A percentile compares a stretch with the other conserved stretches of the same genome.
These are phyloP conservation scores for Platalea minor DNA, from an alignment of 2,797 vertebrate genomes.

Conservation along the genomic window DNA sequence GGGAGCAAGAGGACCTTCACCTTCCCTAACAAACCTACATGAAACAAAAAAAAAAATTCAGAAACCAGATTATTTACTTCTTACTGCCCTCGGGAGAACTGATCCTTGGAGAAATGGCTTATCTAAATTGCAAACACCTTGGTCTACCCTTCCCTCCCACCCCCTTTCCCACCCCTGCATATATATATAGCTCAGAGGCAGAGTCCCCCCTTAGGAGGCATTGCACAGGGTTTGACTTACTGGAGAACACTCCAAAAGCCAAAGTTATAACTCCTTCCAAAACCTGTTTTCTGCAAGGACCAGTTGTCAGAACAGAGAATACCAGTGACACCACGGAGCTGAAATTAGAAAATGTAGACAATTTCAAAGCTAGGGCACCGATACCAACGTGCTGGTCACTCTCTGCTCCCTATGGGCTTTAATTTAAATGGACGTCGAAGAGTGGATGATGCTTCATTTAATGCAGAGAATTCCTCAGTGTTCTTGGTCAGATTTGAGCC, in stretches of 20 bases:
- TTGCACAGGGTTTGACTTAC: neutral
- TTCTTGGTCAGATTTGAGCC: neutral
- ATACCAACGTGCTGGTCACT: rapidly evolving
- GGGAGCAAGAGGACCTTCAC: neutral
- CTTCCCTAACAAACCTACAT: neutral
- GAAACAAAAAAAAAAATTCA: neutral
- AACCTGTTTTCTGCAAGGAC: neutral
- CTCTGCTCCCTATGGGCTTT: neutral
- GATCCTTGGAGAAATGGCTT: neutral
- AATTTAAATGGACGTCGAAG: neutral
- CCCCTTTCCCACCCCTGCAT: neutral
- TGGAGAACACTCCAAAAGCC: neutral
- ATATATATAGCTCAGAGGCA: neutral
- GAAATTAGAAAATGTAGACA: neutral
- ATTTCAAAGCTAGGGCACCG: neutral
- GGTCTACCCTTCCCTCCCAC: neutral
- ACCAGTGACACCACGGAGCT: neutral
- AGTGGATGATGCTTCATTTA: neutral
- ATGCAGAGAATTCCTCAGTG: neutral
- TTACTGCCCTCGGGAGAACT: neutral
- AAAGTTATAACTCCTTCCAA: neutral
- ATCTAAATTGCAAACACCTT: neutral
- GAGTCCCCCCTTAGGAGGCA: neutral
- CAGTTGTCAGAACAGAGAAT: neutral
- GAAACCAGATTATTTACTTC: neutral